Evolutionary conservation across 2,797 vertebrate species (phyloP), one percentile per base, ranked within the genome.

Genomic region (Hemibagrus guttatus): DNA sequence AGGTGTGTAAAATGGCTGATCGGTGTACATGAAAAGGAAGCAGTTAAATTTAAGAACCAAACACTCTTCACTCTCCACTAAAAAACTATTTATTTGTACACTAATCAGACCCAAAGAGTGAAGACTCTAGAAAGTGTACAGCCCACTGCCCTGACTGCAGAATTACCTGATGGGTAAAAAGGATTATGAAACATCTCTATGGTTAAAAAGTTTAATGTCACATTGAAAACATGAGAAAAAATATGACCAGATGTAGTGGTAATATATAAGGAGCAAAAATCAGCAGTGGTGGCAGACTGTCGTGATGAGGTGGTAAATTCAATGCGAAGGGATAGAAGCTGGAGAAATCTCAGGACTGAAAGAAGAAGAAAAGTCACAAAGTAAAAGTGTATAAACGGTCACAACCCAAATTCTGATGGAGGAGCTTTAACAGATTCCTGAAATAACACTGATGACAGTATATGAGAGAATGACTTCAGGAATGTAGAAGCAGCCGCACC

Each of bases 231-330:
- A 26, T 28, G 26, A 76, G 52, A 61, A 14, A 76, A 80, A 61
- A 26, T 39, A 80, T 39, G 19, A 80, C 56, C 78, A 80, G 78
- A 59, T 79, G 54, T 52, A 82, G 61, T 52, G 63, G 52, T 82
- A 64, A 82, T 49, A 78, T 74, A 54, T 76, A 46, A 86, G 75
- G 76, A 69, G 31, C 17, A 42, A 82, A 84, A n/a, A 56, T 63
- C 68, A 85, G 72, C 71, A 39, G 14, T 26, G 23, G 79, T 46
- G 59, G 14, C 79, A 81, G 59, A n/a, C 79, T n/a, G 9, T 81
- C 59, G 9, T 81, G 8, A 46, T 64, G 59, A 7, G 7, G 14
- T 28, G 79, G 59, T 49, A 46, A 81, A 64, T 63, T 81, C 49
- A 81, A 63, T 17, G 14, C 14, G 0, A 64, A 46, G 11, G 28